A percentile compares a stretch with the other conserved stretches of the same genome.
Conservation (phyloP, 37 sponge, comb jelly and placozoan species). For the Halisarca cf. caerulea region DNA sequence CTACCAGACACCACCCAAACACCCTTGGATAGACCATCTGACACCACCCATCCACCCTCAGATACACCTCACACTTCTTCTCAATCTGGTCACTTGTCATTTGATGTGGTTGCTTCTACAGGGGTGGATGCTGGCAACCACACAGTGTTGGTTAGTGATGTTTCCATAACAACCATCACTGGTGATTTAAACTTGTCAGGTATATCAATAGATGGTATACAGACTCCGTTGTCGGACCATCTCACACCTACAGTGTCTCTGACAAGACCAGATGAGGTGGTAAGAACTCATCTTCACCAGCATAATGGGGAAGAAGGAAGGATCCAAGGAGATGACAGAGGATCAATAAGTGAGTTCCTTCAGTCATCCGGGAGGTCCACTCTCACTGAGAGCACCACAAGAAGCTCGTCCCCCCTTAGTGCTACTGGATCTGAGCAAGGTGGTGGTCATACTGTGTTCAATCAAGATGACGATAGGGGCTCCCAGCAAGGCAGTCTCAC, state of each 20-base stretch:
- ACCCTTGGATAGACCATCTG: not conserved
- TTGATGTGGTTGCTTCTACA: not conserved
- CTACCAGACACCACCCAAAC: not conserved
- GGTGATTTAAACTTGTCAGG: not conserved
- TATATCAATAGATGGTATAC: conserved; percentile 2
- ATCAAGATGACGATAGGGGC: no score
- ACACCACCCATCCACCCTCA: no score
- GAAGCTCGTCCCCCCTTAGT: no score
- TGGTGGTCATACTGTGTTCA: no score
- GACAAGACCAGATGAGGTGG: not conserved
- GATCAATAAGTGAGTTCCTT: not conserved
- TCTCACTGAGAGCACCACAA: no score
- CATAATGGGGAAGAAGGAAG: no score
- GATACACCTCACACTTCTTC: not conserved
- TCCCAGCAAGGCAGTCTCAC: no score
- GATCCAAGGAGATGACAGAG: not conserved
- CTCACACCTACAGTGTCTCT: conserved; percentile 14
- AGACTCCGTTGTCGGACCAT: conserved; percentile 30
- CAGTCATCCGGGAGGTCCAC: no score
- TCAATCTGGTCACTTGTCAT: no score
- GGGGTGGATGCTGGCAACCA: not conserved
- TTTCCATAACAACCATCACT: conserved; percentile 9
- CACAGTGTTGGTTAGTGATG: conserved; percentile 17
- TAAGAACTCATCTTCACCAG: not conserved
- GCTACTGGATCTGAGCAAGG: no score